phyloP scores from a whole-genome alignment of 2,797 vertebrate species.

The Ibycter americanus region DNA sequence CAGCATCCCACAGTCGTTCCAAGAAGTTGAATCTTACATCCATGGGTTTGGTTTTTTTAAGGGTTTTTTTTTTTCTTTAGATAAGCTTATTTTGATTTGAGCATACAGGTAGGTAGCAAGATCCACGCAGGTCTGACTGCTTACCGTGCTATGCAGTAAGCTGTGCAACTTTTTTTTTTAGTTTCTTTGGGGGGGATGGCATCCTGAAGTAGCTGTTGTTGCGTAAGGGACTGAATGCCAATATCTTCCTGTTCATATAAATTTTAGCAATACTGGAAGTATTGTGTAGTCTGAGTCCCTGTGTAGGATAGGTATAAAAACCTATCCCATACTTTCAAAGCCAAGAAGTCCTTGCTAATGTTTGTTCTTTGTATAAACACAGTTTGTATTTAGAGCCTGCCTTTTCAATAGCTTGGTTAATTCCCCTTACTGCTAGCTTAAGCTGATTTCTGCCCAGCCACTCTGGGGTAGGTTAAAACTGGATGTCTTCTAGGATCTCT shows the following conservation, averaged over 20 bases:
- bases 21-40: background rate
- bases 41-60: fast-evolving
- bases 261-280: background rate
- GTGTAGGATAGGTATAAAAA: background rate
- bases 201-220: background rate
- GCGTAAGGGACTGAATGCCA: background rate
- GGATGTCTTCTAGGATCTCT: background rate
- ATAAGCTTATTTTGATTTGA: background rate
- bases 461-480: background rate
- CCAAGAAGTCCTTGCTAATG: background rate
- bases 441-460: background rate
- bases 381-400: background rate
- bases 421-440: background rate
- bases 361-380: background rate
- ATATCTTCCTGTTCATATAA: background rate
- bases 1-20: background rate
- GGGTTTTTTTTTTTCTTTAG: background rate
- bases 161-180: background rate
- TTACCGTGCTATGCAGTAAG: background rate
- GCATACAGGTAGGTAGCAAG: background rate
- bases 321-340: background rate
- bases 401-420: background rate
- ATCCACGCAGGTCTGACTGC: background rate
- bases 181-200: fast-evolving
- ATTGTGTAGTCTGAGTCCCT: background rate